phyloP scores from a whole-genome alignment of 2,113 vertebrate species.

The Alces alces region DNA sequence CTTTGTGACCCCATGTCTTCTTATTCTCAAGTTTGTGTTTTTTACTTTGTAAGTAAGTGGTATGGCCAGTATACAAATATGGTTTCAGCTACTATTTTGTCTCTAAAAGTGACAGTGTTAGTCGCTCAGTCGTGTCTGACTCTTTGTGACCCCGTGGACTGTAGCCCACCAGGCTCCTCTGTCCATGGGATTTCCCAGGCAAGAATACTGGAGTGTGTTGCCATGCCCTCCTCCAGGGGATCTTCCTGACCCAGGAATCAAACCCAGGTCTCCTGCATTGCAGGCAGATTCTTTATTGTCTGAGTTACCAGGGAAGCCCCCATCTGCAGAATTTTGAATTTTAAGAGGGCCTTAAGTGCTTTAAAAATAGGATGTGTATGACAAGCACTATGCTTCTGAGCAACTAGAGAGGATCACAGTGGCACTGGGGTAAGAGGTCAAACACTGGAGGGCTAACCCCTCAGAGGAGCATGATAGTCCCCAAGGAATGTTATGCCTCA shows the following conservation, averaged over 20 bases:
- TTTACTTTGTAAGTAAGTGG: too few relatives aligned
- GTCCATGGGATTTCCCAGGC: not conserved
- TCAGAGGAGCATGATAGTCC: not conserved
- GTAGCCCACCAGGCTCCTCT: not conserved
- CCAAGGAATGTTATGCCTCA: not conserved
- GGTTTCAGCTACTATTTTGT: too few relatives aligned
- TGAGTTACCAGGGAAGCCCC: not conserved
- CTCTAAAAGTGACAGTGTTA: too few relatives aligned
- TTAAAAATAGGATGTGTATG: not conserved
- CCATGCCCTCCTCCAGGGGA: not conserved
- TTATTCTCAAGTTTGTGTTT: too few relatives aligned
- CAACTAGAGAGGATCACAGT: not conserved
- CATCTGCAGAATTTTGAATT: slow-evolving; percentile 1
- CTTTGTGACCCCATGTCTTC: not conserved
- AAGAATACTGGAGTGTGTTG: not conserved
- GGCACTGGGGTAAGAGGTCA: not conserved
- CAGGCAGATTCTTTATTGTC: not conserved
- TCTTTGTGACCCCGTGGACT: not conserved
- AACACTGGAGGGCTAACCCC: not conserved
- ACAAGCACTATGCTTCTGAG: not conserved
- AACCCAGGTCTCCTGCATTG: not conserved
- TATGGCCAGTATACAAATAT: too few relatives aligned
- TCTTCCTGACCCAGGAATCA: not conserved
- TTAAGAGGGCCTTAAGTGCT: not conserved
- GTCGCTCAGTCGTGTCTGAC: not conserved